Evolutionary conservation across 2,113 vertebrate species (phyloP).

Genomic region (Mionectes macconnelli): DNA sequence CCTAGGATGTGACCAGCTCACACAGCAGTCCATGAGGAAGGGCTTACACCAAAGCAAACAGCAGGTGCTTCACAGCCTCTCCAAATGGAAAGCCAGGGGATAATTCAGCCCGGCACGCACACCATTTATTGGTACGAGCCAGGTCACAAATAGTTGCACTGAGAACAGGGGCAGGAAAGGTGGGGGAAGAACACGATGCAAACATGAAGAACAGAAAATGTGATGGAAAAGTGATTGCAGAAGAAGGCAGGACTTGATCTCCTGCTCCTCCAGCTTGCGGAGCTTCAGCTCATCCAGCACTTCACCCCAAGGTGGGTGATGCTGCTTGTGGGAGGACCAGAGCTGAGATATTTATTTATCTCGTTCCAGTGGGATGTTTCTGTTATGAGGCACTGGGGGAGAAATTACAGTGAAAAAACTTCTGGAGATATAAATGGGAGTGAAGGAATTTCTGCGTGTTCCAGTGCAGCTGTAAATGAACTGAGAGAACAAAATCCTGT

Average conservation of each 20-base stretch:
- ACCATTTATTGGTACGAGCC: rapidly evolving
- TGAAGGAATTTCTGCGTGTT: neutral
- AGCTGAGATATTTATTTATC: neutral
- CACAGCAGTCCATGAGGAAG: neutral
- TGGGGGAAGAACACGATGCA: neutral
- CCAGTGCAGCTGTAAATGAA: rapidly evolving
- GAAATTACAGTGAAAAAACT: neutral
- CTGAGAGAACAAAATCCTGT: neutral
- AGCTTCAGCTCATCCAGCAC: rapidly evolving
- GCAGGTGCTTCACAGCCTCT: neutral
- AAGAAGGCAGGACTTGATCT: neutral
- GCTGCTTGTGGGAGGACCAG: neutral
- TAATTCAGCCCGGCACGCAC: neutral
- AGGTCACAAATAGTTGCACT: neutral
- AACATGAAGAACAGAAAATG: neutral
- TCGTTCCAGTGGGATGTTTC: neutral
- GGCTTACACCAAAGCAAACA: neutral
- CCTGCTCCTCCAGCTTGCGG: neutral
- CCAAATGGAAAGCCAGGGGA: neutral
- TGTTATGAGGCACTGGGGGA: neutral
- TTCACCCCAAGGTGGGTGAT: neutral
- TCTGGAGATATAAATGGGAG: neutral
- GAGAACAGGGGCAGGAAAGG: neutral
- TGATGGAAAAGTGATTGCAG: neutral
- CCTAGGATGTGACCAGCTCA: neutral